A percentile compares a stretch with the other conserved stretches of the same genome.
Conservation (phyloP, 2,797 vertebrate genomes). For the Myripristis murdjan region DNA sequence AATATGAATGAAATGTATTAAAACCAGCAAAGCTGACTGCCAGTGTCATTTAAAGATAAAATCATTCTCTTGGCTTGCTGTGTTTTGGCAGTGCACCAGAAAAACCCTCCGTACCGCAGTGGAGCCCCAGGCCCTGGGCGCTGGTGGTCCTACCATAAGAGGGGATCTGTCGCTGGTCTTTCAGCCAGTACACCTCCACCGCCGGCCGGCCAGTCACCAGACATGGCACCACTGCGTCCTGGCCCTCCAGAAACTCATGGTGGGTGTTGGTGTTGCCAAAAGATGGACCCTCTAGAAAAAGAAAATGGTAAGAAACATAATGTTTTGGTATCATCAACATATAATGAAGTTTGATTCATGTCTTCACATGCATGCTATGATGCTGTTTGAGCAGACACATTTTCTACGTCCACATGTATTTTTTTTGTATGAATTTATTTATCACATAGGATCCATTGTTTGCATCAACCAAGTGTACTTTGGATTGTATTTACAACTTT, state of each 20-base stretch:
- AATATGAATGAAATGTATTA: neutral
- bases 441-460: too few species aligned
- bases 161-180: slow-evolving; percentile 39
- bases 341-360: too few species aligned
- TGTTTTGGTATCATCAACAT: neutral
- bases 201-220: slow-evolving; percentile 72
- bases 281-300: slow-evolving; percentile 71
- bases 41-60: neutral
- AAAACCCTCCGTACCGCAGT: slow-evolving; percentile 33
- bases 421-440: too few species aligned
- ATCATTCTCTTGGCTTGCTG: neutral
- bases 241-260: slow-evolving; percentile 84
- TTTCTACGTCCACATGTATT: too few species aligned
- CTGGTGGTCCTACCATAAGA: slow-evolving; percentile 72
- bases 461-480: too few species aligned
- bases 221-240: slow-evolving; percentile 72
- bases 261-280: slow-evolving; percentile 72
- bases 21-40: neutral
- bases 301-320: neutral
- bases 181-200: slow-evolving; percentile 77
- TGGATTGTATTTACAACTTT: too few species aligned
- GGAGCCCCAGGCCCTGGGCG: neutral
- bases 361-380: too few species aligned
- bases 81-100: neutral
- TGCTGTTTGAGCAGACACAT: too few species aligned